Evolutionary conservation across 1,140 invertebrate genomes (phyloP).

Genomic region (Trichonephila inaurata): DNA sequence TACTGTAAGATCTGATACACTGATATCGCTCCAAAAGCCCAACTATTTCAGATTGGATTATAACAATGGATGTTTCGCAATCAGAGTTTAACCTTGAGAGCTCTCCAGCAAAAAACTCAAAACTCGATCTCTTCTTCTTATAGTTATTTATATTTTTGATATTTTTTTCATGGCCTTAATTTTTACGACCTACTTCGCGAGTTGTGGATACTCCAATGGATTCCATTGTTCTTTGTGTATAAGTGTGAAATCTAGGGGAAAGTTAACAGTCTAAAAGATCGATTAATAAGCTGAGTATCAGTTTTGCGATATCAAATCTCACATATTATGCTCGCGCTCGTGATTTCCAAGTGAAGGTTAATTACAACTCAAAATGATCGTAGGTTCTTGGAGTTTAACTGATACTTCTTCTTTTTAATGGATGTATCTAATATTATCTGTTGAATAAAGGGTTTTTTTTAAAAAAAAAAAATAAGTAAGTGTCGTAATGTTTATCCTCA

Average conservation of each 20-base stretch:
- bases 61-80: slow-evolving; percentile 72
- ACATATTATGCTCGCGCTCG: slow-evolving; percentile 19
- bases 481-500: background rate
- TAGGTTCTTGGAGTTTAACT: background rate
- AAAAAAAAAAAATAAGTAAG: no score
- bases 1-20: slow-evolving; percentile 53
- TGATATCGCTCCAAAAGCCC: slow-evolving; percentile 14
- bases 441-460: no score
- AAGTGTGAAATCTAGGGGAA: slow-evolving; percentile 47
- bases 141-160: slow-evolving; percentile 61
- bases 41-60: slow-evolving; percentile 66
- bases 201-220: slow-evolving; percentile 30
- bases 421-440: background rate
- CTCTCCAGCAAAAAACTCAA: slow-evolving; percentile 13
- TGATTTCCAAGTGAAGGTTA: slow-evolving; percentile 59
- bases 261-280: slow-evolving; percentile 40
- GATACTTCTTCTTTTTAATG: slow-evolving; percentile 3
- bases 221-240: slow-evolving; percentile 61
- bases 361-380: background rate
- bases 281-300: slow-evolving; percentile 60
- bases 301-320: slow-evolving; percentile 48
- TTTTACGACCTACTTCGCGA: slow-evolving; percentile 67
- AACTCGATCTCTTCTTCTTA: slow-evolving; percentile 60
- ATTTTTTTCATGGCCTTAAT: slow-evolving; percentile 69
- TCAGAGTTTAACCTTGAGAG: slow-evolving; percentile 59